phyloP scores from a whole-genome alignment of 2,113 vertebrate species.

The Oncorhynchus keta region DNA sequence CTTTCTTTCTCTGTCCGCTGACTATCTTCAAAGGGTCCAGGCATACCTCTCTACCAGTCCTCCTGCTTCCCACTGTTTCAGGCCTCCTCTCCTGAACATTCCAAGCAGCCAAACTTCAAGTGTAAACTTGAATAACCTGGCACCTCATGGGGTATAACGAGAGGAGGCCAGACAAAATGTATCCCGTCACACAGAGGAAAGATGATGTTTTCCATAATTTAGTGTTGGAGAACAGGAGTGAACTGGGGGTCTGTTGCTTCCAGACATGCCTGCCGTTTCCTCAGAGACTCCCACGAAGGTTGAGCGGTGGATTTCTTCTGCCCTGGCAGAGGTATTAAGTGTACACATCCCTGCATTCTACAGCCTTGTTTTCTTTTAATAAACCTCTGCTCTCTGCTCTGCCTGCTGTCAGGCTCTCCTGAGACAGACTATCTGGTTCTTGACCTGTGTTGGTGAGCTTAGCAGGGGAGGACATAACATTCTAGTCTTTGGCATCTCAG shows the following conservation, averaged over 20 bases:
- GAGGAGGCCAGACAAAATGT: not conserved
- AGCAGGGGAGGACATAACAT: not conserved
- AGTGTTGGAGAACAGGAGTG: not conserved
- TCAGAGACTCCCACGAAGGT: conserved; percentile 33
- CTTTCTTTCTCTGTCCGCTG: not conserved
- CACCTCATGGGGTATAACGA: not conserved
- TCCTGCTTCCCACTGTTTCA: not conserved
- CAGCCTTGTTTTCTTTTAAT: conserved; percentile 75
- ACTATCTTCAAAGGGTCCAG: not conserved
- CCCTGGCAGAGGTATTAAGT: conserved; percentile 59
- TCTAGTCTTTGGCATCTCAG: not conserved
- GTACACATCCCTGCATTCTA: conserved; percentile 47
- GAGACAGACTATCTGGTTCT: not conserved
- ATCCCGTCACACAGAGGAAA: not conserved
- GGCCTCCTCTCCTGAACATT: not conserved
- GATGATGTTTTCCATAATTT: not conserved
- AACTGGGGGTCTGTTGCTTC: conserved; percentile 50
- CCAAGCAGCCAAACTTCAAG: not conserved
- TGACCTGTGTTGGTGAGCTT: not conserved
- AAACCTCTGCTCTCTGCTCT: conserved; percentile 31
- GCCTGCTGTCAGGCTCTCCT: not conserved
- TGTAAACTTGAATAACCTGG: not conserved
- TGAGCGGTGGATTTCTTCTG: conserved; percentile 22
- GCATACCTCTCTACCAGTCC: not conserved
- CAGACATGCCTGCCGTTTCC: conserved; percentile 7